Percentiles rank a stretch among this genome's conserved stretches.
Conservation (phyloP, 1,140 invertebrate species). For the Cydia splendana region DNA sequence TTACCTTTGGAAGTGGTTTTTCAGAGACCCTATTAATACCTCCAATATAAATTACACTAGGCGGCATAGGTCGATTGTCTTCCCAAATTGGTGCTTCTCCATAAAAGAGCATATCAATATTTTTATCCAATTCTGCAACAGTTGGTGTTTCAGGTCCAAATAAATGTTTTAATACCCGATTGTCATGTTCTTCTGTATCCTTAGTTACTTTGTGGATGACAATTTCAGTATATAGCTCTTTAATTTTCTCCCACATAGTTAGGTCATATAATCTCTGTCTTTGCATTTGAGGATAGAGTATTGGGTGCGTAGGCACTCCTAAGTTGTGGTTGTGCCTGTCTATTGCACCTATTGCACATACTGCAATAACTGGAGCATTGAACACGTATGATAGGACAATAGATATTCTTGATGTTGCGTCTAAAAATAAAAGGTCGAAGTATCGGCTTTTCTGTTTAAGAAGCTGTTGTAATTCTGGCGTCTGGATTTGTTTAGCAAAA, state of each 20-base stretch:
- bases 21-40: constrained; percentile 64
- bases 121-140: constrained; percentile 61
- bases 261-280: constrained; percentile 29
- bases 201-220: constrained; percentile 36
- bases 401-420: constrained; percentile 35
- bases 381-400: constrained; percentile 52
- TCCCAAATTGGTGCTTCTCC: constrained; percentile 64
- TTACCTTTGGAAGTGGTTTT: constrained; percentile 47
- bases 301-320: constrained; percentile 61
- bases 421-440: constrained; percentile 46
- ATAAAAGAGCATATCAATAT: constrained; percentile 73
- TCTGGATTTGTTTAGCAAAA: constrained; percentile 36
- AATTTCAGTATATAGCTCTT: constrained; percentile 40
- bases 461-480: constrained; percentile 36
- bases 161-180: constrained; percentile 38
- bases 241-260: constrained; percentile 44
- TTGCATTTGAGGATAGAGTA: constrained; percentile 57
- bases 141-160: constrained; percentile 57
- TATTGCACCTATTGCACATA: constrained; percentile 42
- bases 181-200: constrained; percentile 43
- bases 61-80: constrained; percentile 58
- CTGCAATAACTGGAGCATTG: constrained; percentile 51
- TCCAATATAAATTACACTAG: constrained; percentile 64
- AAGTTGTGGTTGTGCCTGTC: constrained; percentile 38
- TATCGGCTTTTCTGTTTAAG: constrained; percentile 34